Base-by-base conservation (phyloP, 2,888 invertebrate genomes). In the Odontothrips loti region DNA sequence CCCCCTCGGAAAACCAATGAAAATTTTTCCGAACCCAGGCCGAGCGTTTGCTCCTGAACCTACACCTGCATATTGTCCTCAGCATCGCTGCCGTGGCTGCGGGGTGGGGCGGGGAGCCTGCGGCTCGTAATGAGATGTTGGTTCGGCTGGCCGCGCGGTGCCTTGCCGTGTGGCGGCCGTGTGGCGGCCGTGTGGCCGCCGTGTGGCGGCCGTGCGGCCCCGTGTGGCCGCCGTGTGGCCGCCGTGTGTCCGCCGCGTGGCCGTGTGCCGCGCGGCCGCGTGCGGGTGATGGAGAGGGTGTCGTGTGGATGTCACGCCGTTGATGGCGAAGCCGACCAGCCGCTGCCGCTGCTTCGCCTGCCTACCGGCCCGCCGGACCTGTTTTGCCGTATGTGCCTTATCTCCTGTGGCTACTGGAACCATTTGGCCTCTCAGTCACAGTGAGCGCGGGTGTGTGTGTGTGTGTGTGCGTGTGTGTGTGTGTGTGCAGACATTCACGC, bases 361-460 rank as follows among this genome's bases (percentile, higher is more conserved):
- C 51, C 51, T 20, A 10, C 12, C 51, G 58, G 58, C 15, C 58
- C 12, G 58, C 58, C 27, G 68, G 68, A 75, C 68, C 68, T 75
- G 68, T 75, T 75, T 27, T 75, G 68, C 27, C 68, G 68, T 23
- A 68, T 23, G n/a, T 68, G 68, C 68, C 68, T 75, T 75, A 75
- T 75, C 68, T 75, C 68, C 68, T 1, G 68, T 12, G 68, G 68
- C 68, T 75, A 75, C 68, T 75, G 68, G 68, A 75, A 75, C 68
- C 68, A 75, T 75, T 75, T 27, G 68, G 68, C 68, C 68, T 23
- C 68, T 12, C 68, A 12, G 68, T 27, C 27, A 12, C 23, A 12
- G 68, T 27, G 11, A 11, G 68, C 68, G 23, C 11, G 10, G 0
- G 10, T 12, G 68, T 8, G 68, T 23, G 23, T 10, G 68, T 15